Conservation (phyloP, 2,113 vertebrate species). For the Fregetta grallaria region DNA sequence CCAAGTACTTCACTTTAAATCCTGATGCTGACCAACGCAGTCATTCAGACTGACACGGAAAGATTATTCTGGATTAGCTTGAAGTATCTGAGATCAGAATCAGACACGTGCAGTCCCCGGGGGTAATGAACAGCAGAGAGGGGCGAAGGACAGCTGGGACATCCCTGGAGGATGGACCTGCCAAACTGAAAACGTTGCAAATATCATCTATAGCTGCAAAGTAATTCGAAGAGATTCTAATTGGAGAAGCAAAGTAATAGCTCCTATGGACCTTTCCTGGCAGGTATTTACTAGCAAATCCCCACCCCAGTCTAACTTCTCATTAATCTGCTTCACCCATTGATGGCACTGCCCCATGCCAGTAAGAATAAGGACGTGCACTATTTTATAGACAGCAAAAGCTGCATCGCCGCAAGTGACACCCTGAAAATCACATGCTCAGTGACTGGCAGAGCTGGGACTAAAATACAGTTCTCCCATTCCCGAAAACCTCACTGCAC, state of each 20-base stretch:
- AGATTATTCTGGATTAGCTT: constrained; percentile 3
- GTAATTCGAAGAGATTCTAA: neutral
- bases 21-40: neutral
- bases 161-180: neutral
- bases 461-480: neutral
- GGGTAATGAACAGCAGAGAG: neutral
- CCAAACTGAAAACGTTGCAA: neutral
- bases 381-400: neutral
- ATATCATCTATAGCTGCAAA: neutral
- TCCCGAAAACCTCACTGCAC: neutral
- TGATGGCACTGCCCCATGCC: neutral
- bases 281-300: neutral
- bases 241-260: neutral
- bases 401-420: neutral
- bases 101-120: neutral
- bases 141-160: neutral
- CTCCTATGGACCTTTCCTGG: neutral
- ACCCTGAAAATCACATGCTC: neutral
- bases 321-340: neutral
- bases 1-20: constrained; percentile 46
- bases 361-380: neutral
- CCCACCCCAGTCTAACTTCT: neutral
- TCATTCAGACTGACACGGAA: constrained; percentile 2
- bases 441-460: neutral
- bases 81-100: constrained; percentile 14